These are phyloP conservation scores for Drosophila trapezifrons DNA, from an alignment of 1,140 invertebrate species.

Conservation along the genomic window DNA sequence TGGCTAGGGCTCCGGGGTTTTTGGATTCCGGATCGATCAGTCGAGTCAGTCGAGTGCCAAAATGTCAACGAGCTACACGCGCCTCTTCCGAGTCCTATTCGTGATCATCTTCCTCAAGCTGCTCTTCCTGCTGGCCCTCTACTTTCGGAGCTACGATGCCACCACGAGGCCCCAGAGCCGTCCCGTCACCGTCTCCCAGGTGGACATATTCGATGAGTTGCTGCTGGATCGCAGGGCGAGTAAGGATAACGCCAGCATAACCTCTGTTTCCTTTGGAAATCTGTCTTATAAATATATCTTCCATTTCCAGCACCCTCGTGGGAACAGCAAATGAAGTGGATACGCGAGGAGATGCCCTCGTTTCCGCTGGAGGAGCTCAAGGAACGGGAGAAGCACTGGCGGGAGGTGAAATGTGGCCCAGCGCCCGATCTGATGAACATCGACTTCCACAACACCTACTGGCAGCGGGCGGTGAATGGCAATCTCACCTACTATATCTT, in stretches of 20 bases:
- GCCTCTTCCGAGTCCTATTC: constrained; percentile 49
- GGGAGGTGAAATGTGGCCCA: constrained; percentile 21
- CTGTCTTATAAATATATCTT: background rate
- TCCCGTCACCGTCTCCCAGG: background rate
- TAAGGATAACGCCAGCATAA: constrained; percentile 7
- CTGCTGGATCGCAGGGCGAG: constrained; percentile 46
- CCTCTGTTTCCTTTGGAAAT: background rate
- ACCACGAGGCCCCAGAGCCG: background rate
- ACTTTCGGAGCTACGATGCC: constrained; percentile 19
- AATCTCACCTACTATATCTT: constrained; percentile 94
- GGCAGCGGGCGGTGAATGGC: constrained; percentile 90
- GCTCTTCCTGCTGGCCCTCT: constrained; percentile 41
- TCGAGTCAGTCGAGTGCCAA: constrained; percentile 22
- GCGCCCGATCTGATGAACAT: constrained; percentile 45
- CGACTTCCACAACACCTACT: constrained; percentile 84
- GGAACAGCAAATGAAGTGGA: constrained; percentile 47
- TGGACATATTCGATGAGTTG: constrained; percentile 47
- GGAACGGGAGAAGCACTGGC: background rate
- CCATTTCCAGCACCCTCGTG: constrained; percentile 31
- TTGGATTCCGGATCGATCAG: constrained; percentile 17
- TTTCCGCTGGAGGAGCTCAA: constrained; percentile 61
- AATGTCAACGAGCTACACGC: constrained; percentile 48
- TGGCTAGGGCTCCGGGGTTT: background rate
- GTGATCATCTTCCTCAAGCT: constrained; percentile 55
- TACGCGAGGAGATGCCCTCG: constrained; percentile 57